Conservation (phyloP, 2,888 invertebrate species). For the Hirudinaria manillensis region DNA sequence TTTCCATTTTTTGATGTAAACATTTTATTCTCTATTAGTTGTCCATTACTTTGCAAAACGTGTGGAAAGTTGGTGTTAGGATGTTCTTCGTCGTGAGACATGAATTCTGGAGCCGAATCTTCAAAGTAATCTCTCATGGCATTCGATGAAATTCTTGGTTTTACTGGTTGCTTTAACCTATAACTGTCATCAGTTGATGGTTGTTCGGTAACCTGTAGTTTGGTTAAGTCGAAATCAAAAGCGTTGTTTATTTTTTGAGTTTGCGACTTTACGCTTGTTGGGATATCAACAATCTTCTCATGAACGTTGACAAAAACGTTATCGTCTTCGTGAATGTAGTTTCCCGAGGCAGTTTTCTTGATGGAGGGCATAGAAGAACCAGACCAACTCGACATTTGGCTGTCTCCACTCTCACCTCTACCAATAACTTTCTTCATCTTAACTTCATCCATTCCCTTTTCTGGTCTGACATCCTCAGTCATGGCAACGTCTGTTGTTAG, state of each 20-base stretch:
- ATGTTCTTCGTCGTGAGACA: neutral
- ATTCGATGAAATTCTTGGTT: neutral
- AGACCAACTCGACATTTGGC: constrained; percentile 17
- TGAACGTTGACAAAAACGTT: constrained; percentile 9
- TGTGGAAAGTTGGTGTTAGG: neutral
- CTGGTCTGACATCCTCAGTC: neutral
- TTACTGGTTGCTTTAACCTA: neutral
- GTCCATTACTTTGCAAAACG: too few relatives aligned
- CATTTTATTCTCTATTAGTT: too few relatives aligned
- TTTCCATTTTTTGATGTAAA: too few relatives aligned
- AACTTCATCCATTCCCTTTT: neutral
- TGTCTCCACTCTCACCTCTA: constrained; percentile 14
- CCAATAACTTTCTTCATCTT: neutral
- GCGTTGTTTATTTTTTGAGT: too few relatives aligned
- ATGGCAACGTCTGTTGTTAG: too few relatives aligned
- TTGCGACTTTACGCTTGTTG: too few relatives aligned
- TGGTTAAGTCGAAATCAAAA: too few relatives aligned
- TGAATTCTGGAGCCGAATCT: neutral
- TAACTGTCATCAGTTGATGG: neutral
- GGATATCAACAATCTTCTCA: too few relatives aligned
- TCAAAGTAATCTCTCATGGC: constrained; percentile 12
- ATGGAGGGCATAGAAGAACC: neutral
- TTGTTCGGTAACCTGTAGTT: too few relatives aligned
- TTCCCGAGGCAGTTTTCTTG: constrained; percentile 2
- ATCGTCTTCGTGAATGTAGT: constrained; percentile 4